Conservation (phyloP, 2,888 invertebrate species). For the Exephanes ischioxanthus region DNA sequence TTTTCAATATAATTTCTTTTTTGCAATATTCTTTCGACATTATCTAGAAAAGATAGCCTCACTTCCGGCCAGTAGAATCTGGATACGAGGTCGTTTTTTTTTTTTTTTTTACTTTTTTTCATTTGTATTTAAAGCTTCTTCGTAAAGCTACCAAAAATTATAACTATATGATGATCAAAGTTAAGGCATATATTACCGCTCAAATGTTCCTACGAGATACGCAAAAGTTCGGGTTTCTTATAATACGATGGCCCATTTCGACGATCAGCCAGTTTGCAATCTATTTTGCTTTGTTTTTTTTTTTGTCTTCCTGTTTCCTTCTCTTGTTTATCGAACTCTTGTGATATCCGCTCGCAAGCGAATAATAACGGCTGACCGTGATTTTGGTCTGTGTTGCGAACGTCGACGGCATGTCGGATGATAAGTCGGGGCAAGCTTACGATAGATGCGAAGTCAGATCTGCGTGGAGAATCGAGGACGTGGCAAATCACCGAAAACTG, state of each 20-base stretch:
- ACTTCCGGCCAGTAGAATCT: slow-evolving; percentile 66
- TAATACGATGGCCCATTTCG: slow-evolving; percentile 28
- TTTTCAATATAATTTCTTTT: slow-evolving; percentile 40
- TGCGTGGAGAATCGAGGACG: slow-evolving; percentile 94
- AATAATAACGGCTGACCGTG: slow-evolving; percentile 53
- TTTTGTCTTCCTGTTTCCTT: slow-evolving; percentile 3
- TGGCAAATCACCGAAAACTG: slow-evolving; percentile 95
- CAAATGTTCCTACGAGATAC: slow-evolving; percentile 64
- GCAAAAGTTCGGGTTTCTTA: slow-evolving; percentile 64
- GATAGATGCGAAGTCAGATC: slow-evolving; percentile 87
- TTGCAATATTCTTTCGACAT: slow-evolving; percentile 43
- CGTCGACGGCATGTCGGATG: slow-evolving; percentile 36
- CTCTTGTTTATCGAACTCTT: slow-evolving; percentile 51
- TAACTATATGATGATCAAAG: slow-evolving; percentile 70
- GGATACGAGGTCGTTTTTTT: slow-evolving; percentile 67
- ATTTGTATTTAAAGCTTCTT: slow-evolving; percentile 72
- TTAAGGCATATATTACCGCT: slow-evolving; percentile 67
- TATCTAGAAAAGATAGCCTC: slow-evolving; percentile 65
- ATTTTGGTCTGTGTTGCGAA: slow-evolving; percentile 19
- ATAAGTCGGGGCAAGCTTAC: slow-evolving; percentile 22
- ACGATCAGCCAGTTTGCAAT: slow-evolving; percentile 14
- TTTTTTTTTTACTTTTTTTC: slow-evolving; percentile 61
- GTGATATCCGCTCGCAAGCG: slow-evolving; percentile 43
- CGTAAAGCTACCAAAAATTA: slow-evolving; percentile 73
- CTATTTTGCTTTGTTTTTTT: not conserved